These are phyloP conservation scores for Dreissena polymorpha DNA, from an alignment of 1,140 invertebrate species.

Conservation along the genomic window DNA sequence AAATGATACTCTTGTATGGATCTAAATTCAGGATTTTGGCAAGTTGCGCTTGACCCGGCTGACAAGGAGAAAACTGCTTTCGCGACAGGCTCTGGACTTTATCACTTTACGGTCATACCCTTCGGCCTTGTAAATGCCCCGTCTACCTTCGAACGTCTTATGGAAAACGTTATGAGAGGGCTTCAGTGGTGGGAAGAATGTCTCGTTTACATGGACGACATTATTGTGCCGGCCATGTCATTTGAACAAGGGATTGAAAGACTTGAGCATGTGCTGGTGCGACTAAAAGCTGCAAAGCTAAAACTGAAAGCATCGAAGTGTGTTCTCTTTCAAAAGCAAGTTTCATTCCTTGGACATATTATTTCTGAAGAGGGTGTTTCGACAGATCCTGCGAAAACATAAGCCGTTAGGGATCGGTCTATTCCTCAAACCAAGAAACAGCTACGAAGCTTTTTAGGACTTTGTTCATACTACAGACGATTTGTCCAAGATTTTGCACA, in stretches of 20 bases:
- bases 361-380: too few species aligned
- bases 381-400: too few species aligned
- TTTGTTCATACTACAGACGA: conserved; percentile 12
- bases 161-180: conserved; percentile 38
- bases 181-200: conserved; percentile 39
- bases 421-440: neutral
- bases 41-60: conserved; percentile 20
- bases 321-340: too few species aligned
- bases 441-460: neutral
- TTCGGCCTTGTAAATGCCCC: conserved; percentile 56
- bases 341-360: too few species aligned
- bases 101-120: conserved; percentile 37
- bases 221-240: too few species aligned
- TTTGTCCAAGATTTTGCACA: conserved; percentile 21
- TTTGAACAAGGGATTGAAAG: too few species aligned
- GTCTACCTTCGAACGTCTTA: conserved; percentile 57
- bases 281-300: too few species aligned
- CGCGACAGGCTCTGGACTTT: conserved; percentile 32
- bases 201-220: too few species aligned
- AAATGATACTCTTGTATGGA: conserved; percentile 23
- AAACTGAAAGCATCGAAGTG: too few species aligned
- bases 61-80: conserved; percentile 32
- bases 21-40: conserved; percentile 21
- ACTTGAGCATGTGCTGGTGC: too few species aligned
- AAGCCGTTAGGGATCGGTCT: conserved; percentile 5